phyloP scores from a whole-genome alignment of 2,113 vertebrate genomes.

The Thinocorus orbignyianus region DNA sequence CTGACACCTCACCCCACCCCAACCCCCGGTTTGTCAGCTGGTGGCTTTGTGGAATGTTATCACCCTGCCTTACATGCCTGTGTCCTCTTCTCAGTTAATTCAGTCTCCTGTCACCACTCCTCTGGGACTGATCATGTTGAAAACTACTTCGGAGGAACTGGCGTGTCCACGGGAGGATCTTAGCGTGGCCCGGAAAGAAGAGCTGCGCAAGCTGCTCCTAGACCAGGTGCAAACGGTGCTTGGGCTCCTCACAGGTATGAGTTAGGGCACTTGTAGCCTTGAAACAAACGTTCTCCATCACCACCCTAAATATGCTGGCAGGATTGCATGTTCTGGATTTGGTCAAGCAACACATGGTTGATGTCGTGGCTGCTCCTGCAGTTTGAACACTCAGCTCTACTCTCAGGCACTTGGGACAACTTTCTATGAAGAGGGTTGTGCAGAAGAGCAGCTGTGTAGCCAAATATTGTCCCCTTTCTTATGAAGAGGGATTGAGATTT shows the following conservation, averaged over 20 bases:
- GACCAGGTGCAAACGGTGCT: slow-evolving; percentile 96
- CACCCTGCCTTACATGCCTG: fast-evolving
- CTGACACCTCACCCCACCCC: neutral
- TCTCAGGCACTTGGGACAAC: neutral
- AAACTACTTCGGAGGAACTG: slow-evolving; percentile 96
- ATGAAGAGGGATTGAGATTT: neutral
- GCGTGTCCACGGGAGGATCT: slow-evolving; percentile 96
- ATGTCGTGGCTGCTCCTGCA: neutral
- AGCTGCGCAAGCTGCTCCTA: slow-evolving; percentile 92
- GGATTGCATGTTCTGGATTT: fast-evolving
- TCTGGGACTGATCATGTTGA: slow-evolving; percentile 92
- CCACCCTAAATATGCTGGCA: neutral
- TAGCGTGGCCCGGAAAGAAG: slow-evolving; percentile 92
- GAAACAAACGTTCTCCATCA: neutral
- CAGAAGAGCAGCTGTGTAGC: neutral
- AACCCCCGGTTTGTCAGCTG: neutral
- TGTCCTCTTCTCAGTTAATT: slow-evolving; percentile 81
- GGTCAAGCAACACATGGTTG: fast-evolving
- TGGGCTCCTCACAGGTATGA: slow-evolving; percentile 88
- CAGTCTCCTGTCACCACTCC: slow-evolving; percentile 90
- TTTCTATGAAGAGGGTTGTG: fast-evolving
- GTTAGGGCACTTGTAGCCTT: neutral
- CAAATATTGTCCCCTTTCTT: neutral
- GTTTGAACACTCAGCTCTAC: neutral
- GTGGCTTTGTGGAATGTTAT: neutral